Base-by-base conservation (phyloP, 64 coral and sea anemone genomes). In the Platygyra sinensis region DNA sequence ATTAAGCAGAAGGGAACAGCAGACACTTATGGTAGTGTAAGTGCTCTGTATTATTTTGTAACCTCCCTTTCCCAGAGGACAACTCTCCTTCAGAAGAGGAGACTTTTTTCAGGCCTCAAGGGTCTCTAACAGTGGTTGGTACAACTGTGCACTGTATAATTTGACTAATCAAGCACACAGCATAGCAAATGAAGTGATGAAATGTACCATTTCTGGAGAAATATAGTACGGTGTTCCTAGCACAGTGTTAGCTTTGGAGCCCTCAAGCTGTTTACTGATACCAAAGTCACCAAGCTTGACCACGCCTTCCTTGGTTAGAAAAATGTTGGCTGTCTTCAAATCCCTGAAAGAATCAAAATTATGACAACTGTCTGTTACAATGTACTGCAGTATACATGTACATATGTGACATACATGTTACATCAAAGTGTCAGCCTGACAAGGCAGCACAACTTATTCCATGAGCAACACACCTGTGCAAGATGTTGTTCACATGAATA, bases 241-340 rank as follows among this genome's bases (percentile, higher is more conserved):
- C 4, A 99, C 97, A 19, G 97, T 99, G 88, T 99, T 99, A 20
- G 97, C 97, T n/a, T 96, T 99, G n/a, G 97, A 96, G 1, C 94
- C 94, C 60, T 95, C 97, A 7, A 99, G 90, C 30, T 99, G 97
- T 75, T 99, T 99, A 38, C 97, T 99, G 38, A 99, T 99, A 19
- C 97, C 97, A 91, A 99, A 99, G 73, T 99, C 97, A 89, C 97
- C 97, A 24, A 99, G 83, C 32, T 99, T 99, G 22, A 99, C 97
- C 9, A 96, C 94, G 33, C 93, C 90, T 27, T 99, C 97, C 82
- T 91, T 95, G 2, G 97, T 99, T 42, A 99, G 79, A 55, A 99
- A 99, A 15, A 99, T 99, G 57, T 99, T 99, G n/a, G 91, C 94
- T 73, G 97, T 99, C 79, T 99, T 99, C 74, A 99, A 83, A 80